Base-by-base conservation (phyloP, 2,888 invertebrate genomes). In the Philopedon plagiatum region DNA sequence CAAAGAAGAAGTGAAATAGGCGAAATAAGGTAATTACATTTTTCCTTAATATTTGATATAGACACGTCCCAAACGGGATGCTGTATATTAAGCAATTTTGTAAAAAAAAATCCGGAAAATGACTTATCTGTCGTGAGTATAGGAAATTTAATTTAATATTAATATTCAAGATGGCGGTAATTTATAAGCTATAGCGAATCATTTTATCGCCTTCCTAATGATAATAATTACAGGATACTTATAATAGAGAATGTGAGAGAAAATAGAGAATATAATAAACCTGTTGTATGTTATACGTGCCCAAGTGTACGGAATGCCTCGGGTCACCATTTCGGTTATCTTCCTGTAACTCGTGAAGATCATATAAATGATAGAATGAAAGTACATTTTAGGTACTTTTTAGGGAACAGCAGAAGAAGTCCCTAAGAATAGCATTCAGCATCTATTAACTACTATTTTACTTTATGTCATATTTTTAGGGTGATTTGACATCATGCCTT, bases 151-250 rank as follows among this genome's bases (percentile, higher is more conserved):
- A 61, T 61, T 61, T 61, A 61, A 29, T 61, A 67, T 67, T 67
- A 67, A 67, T 67, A 67, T 61, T 57, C 60, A 49, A 49, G 67
- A 67, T 60, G 51, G 34, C 66, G 9, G 58, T 57, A 58, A 67
- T 67, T 67, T 67, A 49, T 51, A 39, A 49, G 44, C 66, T 37
- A 37, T 34, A 21, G 39, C 67, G 60, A 57, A 51, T 51, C 39
- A 51, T 51, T 67, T 67, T 67, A 67, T 67, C 67, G 67, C 67
- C 60, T 67, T 9, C 51, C 60, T 67, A 60, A 67, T 67, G 37
- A 49, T 60, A 32, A 60, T 67, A 67, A 67, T 67, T 58, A 60
- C 67, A 67, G 67, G 67, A 67, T 67, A 61, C 49, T 60, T 67
- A 39, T 67, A 67, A 67, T 67, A 61, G 29, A 19, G 44, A 61